A percentile compares a stretch with the other conserved stretches of the same genome.
These are phyloP conservation scores for Intellagama lesueurii DNA, from an alignment of 2,797 vertebrate genomes.

Conservation along the genomic window DNA sequence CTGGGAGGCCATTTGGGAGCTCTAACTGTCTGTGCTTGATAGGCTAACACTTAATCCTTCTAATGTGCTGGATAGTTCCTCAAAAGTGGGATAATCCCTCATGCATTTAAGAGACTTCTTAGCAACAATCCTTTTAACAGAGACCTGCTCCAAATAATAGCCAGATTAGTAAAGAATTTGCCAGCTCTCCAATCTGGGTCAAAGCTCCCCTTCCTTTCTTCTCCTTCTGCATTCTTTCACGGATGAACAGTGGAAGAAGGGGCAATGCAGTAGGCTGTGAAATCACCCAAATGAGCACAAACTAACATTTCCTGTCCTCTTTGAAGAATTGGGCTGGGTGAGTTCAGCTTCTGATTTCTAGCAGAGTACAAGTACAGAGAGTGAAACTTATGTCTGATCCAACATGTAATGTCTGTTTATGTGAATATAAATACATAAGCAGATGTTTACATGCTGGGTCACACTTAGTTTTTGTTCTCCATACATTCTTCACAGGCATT, in stretches of 20 bases:
- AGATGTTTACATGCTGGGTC: too few relatives aligned
- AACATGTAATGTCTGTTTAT: neutral
- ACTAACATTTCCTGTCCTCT: neutral
- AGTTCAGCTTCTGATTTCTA: neutral
- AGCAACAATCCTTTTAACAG: constrained; percentile 33
- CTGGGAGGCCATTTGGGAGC: neutral
- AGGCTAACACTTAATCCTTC: constrained; percentile 36
- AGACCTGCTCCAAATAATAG: constrained; percentile 22
- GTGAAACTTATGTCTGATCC: neutral
- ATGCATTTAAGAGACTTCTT: constrained; percentile 30
- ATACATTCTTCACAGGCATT: too few relatives aligned
- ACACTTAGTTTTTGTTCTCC: too few relatives aligned
- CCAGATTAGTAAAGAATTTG: constrained; percentile 11
- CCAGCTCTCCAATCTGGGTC: constrained; percentile 13
- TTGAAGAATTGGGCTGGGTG: neutral
- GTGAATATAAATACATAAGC: neutral
- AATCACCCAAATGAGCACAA: neutral
- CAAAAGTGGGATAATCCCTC: constrained; percentile 36
- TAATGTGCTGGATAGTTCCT: constrained; percentile 21
- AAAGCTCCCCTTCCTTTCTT: neutral
- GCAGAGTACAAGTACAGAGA: neutral
- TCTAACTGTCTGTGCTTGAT: constrained; percentile 20
- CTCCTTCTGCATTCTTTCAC: neutral
- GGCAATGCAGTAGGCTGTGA: neutral
- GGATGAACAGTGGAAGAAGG: neutral